Conservation (phyloP, 2,888 invertebrate species). For the Xylota sylvarum region DNA sequence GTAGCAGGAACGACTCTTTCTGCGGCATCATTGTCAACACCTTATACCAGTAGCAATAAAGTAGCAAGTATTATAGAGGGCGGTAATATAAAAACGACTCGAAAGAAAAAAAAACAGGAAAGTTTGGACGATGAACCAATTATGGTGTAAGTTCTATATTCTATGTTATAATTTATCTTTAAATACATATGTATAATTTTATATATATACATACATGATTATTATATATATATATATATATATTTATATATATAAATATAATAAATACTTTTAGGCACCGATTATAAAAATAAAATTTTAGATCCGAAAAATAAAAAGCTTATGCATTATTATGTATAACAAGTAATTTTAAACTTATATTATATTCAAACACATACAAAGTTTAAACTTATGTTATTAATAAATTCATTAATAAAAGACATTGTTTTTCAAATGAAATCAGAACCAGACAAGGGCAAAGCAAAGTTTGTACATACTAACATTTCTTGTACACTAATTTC, state of each 20-base stretch:
- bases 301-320: slow-evolving; percentile 33
- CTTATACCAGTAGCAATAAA: slow-evolving; percentile 76
- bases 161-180: slow-evolving; percentile 33
- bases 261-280: slow-evolving; percentile 45
- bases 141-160: slow-evolving; percentile 78
- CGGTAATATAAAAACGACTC: slow-evolving; percentile 76
- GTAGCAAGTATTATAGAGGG: slow-evolving; percentile 78
- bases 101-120: slow-evolving; percentile 79
- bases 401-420: slow-evolving; percentile 41
- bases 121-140: slow-evolving; percentile 80
- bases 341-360: slow-evolving; percentile 39
- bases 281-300: slow-evolving; percentile 41
- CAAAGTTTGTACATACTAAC: neutral
- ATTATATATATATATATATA: slow-evolving; percentile 20
- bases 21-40: slow-evolving; percentile 60
- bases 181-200: slow-evolving; percentile 4
- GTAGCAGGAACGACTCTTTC: slow-evolving; percentile 49
- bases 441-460: slow-evolving; percentile 8
- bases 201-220: slow-evolving; percentile 8
- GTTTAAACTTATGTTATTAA: slow-evolving; percentile 32
- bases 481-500: neutral
- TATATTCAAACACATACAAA: slow-evolving; percentile 25
- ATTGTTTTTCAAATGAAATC: slow-evolving; percentile 37
- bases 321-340: slow-evolving; percentile 35
- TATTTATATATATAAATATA: slow-evolving; percentile 42